Evolutionary conservation across 2,797 vertebrate genomes (phyloP), one percentile per base, ranked within the genome.

Genomic region (Lepilemur septentrionalis): DNA sequence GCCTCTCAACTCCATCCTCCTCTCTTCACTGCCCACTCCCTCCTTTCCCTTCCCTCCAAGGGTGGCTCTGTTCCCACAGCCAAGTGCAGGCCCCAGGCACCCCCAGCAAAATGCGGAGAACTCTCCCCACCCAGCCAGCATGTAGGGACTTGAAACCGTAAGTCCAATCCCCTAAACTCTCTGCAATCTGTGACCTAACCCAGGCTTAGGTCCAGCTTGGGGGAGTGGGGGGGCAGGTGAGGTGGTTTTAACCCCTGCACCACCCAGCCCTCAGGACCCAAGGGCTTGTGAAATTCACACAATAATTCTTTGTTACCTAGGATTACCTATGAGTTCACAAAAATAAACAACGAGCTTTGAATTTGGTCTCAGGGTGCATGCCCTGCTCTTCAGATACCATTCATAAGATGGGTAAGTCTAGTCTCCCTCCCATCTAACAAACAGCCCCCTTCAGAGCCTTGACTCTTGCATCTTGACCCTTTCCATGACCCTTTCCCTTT

Each of bases 301-400:
- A 94, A 91, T 89, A 94, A 96, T 41, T 95, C 93, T 78, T 96
- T 97, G 93, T 97, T 94, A 93, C 95, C 93, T 94, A 81, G 73
- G 89, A 97, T 95, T 92, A 96, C 91, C 92, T 78, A 84, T 67
- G 91, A 96, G 93, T 95, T 96, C 84, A 83, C 55, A 87, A 79
- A 94, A 96, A 96, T 96, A 97, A 97, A 97, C 93, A 90, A 50
- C 69, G 91, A 81, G 41, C 84, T 96, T 95, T 89, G 43, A 96
- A 69, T 80, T 75, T 87, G 82, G 76, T 94, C 72, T 84, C 86
- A 32, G 87, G 89, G 72, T 23, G 7, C 28, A 28, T 38, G 73
- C 17, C 70, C 79, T 87, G 85, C 89, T 93, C 81, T 50, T 78
- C 9, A 96, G 83, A 86, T 55, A 93, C 79, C 73, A 3, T 88